Evolutionary conservation across 2,797 vertebrate species (phyloP).

Genomic region (Crax fasciolata): DNA sequence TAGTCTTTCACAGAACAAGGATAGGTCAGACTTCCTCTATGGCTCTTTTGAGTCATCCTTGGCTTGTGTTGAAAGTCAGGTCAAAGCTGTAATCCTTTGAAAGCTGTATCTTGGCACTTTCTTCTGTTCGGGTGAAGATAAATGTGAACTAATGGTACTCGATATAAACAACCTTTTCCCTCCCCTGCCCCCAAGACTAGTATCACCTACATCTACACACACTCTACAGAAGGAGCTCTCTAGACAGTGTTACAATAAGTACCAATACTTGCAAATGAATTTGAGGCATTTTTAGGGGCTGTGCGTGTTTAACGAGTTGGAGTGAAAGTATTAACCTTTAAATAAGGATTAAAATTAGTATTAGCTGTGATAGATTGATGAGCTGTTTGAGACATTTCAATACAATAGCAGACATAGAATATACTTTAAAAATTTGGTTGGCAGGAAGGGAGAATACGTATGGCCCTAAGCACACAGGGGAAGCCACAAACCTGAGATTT

Average conservation of each 20-base stretch:
- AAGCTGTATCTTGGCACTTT: not conserved
- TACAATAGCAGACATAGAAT: conserved; percentile 57
- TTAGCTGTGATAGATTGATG: conserved; percentile 70
- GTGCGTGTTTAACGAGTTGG: conserved; percentile 67
- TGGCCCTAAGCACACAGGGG: not conserved
- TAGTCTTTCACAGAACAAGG: conserved; percentile 8
- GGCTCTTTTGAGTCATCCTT: not conserved
- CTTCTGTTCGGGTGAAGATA: conserved; percentile 7
- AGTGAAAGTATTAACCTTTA: conserved; percentile 54
- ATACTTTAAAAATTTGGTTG: conserved; percentile 59
- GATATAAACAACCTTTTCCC: not conserved
- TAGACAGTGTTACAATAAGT: not conserved
- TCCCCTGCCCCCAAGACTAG: not conserved
- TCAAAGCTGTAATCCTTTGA: conserved; percentile 17
- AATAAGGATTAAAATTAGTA: conserved; percentile 26
- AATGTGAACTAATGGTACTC: not conserved
- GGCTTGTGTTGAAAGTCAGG: not conserved
- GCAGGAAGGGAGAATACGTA: conserved; percentile 24
- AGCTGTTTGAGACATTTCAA: conserved; percentile 66
- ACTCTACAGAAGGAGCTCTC: conserved; percentile 5
- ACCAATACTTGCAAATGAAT: not conserved
- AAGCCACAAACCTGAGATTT: not conserved
- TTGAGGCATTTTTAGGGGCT: conserved; percentile 65
- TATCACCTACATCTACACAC: not conserved
- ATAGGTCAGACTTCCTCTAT: not conserved